Percentiles rank a stretch among this genome's conserved stretches.
phyloP scores from a whole-genome alignment of 2,113 vertebrate species.

The Ahaetulla prasina region DNA sequence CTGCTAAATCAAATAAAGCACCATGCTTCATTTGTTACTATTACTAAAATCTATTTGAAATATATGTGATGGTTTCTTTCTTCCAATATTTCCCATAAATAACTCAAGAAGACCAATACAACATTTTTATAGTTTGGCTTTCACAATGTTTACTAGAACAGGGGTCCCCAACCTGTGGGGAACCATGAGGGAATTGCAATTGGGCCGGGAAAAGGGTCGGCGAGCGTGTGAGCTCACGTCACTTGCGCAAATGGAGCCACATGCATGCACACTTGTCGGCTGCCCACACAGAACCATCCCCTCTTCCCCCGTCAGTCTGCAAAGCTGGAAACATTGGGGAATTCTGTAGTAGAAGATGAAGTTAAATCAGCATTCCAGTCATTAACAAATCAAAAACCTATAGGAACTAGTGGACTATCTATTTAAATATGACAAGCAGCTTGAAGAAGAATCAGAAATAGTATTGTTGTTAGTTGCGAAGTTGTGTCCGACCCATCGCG shows the following conservation, averaged over 20 bases:
- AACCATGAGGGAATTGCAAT: not conserved
- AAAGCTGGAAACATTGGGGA: not conserved
- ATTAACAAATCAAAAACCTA: not conserved
- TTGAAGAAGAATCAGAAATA: not conserved
- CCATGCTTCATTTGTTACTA: not conserved
- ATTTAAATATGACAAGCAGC: not conserved
- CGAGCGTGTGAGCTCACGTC: fast-evolving
- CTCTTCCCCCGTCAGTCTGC: not conserved
- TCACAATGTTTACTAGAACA: not conserved
- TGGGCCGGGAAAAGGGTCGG: not conserved
- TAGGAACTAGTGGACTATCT: not conserved
- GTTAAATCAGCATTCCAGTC: not conserved
- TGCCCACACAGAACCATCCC: not conserved
- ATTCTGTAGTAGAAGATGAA: not conserved
- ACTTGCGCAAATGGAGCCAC: not conserved
- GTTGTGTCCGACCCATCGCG: no score
- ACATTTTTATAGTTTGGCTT: conserved; percentile 6
- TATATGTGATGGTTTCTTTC: not conserved
- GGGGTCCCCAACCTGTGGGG: not conserved
- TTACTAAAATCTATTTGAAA: not conserved
- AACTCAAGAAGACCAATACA: not conserved
- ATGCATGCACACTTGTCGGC: fast-evolving
- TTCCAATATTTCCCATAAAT: not conserved
- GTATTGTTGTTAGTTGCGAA: no score
- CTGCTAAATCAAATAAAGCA: not conserved